Base-by-base conservation (phyloP, 1,140 invertebrate species). In the Andricus grossulariae region DNA sequence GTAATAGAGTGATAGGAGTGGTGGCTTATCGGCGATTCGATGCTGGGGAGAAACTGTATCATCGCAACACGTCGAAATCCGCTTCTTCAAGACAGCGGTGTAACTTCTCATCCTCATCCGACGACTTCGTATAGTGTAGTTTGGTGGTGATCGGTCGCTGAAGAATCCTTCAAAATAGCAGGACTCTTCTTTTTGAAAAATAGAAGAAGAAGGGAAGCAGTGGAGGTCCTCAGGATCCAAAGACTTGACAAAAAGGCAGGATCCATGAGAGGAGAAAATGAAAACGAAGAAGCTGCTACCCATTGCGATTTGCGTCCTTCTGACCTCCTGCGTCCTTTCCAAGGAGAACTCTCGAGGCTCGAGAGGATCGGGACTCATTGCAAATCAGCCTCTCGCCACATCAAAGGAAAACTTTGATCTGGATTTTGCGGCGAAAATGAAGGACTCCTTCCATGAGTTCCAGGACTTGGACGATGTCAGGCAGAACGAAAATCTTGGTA, bases 191-290 rank as follows among this genome's bases (percentile, higher is more conserved):
- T 32, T 32, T 6, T 32, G 32, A 49, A 7, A 70, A 71, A n/a
- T n/a, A n/a, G n/a, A n/a, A n/a, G 66, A 18, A 72, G 75, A 75
- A 76, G 76, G 81, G 19, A 71, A 32, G n/a, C 71, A 70, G 45
- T 19, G 60, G 21, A 15, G 72, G 60, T 49, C 49, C 66, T 70
- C 32, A 11, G 25, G 74, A 66, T 54, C 45, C 52, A 74, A 18
- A 50, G 13, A 60, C 19, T 32, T 25, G 13, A 18, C 50, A 74
- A 74, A 73, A 72, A 78, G 32, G 52, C 75, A 79, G 84, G 83
- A 82, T 86, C 82, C 81, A 84, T 86, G 84, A 84, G 80, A 81
- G 82, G 83, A 73, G 79, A 84, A 84, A 85, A 87, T 86, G 87
- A 85, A 72, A 84, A 87, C 77, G 73, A 82, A 81, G 79, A 82